Conservation (phyloP, 92 coral and sea anemone genomes). For the Isaurus tuberculatus region DNA sequence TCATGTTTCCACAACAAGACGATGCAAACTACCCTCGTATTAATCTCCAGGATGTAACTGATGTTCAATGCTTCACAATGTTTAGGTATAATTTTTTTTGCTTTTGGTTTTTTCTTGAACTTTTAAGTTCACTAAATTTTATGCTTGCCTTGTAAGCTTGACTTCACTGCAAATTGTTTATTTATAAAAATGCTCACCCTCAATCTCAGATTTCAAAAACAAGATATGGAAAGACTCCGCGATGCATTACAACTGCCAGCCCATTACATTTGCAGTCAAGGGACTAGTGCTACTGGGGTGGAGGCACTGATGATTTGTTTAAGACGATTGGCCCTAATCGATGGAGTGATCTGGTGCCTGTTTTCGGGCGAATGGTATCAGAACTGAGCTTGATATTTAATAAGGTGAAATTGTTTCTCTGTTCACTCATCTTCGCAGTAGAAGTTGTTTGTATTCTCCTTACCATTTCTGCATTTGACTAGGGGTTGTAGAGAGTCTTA, state of each 20-base stretch:
- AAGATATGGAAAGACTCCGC: constrained; percentile 67
- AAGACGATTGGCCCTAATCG: constrained; percentile 73
- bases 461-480: not conserved
- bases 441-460: constrained; percentile 48
- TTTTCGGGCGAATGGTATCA: constrained; percentile 66
- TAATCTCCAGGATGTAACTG: constrained; percentile 61
- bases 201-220: constrained; percentile 53
- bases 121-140: constrained; percentile 55
- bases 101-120: constrained; percentile 59
- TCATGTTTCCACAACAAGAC: constrained; percentile 35
- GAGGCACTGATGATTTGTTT: constrained; percentile 74
- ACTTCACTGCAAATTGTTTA: constrained; percentile 38
- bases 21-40: constrained; percentile 50
- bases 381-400: constrained; percentile 75
- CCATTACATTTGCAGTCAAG: constrained; percentile 66
- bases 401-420: constrained; percentile 48
- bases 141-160: constrained; percentile 49
- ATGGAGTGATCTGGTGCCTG: constrained; percentile 69
- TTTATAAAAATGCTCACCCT: constrained; percentile 17
- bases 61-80: constrained; percentile 63
- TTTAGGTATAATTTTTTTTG: constrained; percentile 46
- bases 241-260: constrained; percentile 66
- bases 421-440: constrained; percentile 57
- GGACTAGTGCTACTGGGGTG: constrained; percentile 70
- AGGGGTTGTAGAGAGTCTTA: constrained; percentile 51